These are phyloP conservation scores for Ictidomys tridecemlineatus DNA, from an alignment of 2,113 vertebrate species.

Conservation along the genomic window DNA sequence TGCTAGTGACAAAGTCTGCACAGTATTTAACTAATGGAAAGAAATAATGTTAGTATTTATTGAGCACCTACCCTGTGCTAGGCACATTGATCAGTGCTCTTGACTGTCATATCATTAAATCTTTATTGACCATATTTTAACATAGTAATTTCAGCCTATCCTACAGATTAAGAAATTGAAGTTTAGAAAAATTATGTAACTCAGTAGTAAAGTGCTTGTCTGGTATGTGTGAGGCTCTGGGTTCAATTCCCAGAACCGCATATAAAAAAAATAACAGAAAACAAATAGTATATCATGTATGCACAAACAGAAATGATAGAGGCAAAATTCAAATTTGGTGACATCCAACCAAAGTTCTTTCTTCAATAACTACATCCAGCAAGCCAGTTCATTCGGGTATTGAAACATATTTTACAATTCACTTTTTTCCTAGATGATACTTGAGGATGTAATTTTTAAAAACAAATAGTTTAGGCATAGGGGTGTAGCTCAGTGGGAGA, in stretches of 20 bases:
- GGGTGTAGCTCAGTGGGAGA: neutral
- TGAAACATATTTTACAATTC: neutral
- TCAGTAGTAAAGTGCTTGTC: no score
- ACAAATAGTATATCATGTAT: neutral
- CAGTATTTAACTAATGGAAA: neutral
- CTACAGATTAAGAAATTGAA: neutral
- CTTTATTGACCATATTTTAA: neutral
- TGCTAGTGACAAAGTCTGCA: neutral
- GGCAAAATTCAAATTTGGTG: slow-evolving; percentile 42
- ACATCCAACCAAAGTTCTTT: neutral
- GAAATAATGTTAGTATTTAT: slow-evolving; percentile 3
- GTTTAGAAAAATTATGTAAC: no score
- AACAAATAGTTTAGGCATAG: neutral
- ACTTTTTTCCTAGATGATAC: neutral
- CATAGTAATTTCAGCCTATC: neutral
- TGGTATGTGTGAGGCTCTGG: no score
- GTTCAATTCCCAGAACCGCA: no score
- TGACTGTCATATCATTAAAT: neutral
- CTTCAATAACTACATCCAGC: neutral
- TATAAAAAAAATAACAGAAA: no score
- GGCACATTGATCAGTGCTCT: neutral
- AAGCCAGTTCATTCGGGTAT: neutral
- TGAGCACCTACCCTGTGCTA: neutral
- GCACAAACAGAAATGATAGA: neutral
- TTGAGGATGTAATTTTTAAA: slow-evolving; percentile 18